phyloP scores from a whole-genome alignment of 64 coral and sea anemone species.

The Dendrophyllia cribrosa region DNA sequence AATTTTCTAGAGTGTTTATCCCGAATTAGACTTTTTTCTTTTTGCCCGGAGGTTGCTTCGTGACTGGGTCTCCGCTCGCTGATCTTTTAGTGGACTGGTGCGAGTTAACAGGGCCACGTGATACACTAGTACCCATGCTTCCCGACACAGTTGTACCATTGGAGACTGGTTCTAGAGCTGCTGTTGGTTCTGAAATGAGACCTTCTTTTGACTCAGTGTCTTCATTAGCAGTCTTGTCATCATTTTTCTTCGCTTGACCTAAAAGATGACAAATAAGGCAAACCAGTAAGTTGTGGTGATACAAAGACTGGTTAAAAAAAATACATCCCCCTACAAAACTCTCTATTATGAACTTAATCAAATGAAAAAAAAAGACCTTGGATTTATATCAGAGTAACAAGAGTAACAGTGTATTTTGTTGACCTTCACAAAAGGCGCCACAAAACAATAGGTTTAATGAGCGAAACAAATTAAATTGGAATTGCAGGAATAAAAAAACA shows the following conservation, averaged over 20 bases:
- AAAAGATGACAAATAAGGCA: background rate
- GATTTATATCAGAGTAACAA: no score
- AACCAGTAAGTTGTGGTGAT: background rate
- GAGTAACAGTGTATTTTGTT: no score
- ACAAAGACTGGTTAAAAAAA: background rate
- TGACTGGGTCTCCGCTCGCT: background rate
- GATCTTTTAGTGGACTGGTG: slow-evolving; percentile 26
- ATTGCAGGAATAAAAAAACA: no score
- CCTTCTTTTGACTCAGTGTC: slow-evolving; percentile 6
- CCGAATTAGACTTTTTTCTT: slow-evolving; percentile 27
- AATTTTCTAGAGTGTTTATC: no score
- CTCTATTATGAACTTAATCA: no score
- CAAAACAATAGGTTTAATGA: no score
- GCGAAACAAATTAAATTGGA: no score
- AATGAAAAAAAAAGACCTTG: no score
- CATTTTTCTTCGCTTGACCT: slow-evolving; percentile 30
- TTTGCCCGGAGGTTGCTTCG: slow-evolving; percentile 58
- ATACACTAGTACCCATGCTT: background rate
- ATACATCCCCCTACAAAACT: no score
- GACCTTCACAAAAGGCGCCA: no score
- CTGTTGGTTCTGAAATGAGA: background rate
- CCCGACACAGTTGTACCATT: slow-evolving; percentile 6
- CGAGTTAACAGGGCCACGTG: slow-evolving; percentile 19
- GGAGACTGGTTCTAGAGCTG: background rate
- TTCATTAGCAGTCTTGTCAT: background rate